Conservation (phyloP, 2,797 vertebrate genomes). For the Hydrocynus forskahlii region DNA sequence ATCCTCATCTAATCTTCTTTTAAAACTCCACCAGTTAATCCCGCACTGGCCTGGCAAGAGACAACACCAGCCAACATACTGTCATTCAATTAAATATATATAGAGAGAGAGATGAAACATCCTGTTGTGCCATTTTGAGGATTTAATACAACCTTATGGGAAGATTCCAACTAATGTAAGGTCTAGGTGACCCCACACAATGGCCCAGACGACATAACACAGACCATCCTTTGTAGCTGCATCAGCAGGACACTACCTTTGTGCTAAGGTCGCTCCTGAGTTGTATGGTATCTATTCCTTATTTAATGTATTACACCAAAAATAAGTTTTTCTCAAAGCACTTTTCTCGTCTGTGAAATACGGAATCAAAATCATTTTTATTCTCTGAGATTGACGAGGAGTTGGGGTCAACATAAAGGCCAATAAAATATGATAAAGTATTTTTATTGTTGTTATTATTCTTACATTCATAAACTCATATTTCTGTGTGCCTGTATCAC, state of each 20-base stretch:
- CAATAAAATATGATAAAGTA: no score
- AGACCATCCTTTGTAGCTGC: neutral
- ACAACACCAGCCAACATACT: slow-evolving; percentile 30
- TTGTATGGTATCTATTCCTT: neutral
- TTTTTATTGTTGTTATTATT: no score
- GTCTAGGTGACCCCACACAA: neutral
- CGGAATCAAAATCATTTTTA: no score
- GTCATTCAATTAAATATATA: slow-evolving; percentile 38
- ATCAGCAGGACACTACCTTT: neutral
- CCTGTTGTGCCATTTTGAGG: slow-evolving; percentile 41
- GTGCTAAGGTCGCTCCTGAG: neutral
- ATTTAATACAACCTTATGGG: slow-evolving; percentile 19
- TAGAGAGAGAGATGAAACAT: slow-evolving; percentile 23
- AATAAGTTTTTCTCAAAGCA: no score
- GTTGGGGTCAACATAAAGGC: no score
- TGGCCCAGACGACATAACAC: neutral
- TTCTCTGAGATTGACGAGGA: no score
- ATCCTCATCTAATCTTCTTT: slow-evolving; percentile 60
- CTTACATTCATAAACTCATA: no score
- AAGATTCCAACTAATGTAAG: slow-evolving; percentile 1
- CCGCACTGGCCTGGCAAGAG: slow-evolving; percentile 47
- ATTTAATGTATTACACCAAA: neutral
- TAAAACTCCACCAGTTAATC: slow-evolving; percentile 62
- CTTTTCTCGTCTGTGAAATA: no score
- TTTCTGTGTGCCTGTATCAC: no score